phyloP scores from a whole-genome alignment of 2,888 invertebrate genomes.

The Pristionchus mayeri region DNA sequence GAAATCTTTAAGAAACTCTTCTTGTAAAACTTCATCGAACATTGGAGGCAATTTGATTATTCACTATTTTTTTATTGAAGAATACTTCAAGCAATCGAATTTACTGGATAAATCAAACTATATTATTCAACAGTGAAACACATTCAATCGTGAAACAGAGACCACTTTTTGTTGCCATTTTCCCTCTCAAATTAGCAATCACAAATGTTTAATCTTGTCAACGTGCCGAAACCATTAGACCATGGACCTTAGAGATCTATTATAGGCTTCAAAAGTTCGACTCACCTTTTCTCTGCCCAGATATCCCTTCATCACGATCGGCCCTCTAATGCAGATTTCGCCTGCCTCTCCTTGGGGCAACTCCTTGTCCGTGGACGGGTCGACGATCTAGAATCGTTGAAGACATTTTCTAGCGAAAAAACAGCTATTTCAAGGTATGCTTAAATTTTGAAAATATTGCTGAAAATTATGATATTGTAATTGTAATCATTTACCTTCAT shows the following conservation, averaged over 20 bases:
- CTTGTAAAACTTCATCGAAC: too few species aligned
- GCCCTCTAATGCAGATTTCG: constrained; percentile 90
- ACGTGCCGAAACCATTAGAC: neutral
- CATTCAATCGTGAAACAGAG: neutral
- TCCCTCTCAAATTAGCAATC: neutral
- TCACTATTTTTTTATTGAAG: neutral
- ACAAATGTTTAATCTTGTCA: neutral
- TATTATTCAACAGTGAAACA: neutral
- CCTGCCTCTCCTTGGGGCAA: constrained; percentile 50
- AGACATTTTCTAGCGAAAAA: too few species aligned
- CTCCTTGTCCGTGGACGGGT: neutral
- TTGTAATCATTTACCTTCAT: constrained; percentile 57
- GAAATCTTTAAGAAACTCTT: too few species aligned
- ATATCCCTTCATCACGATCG: constrained; percentile 86
- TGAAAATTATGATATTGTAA: neutral
- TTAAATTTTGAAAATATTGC: too few species aligned
- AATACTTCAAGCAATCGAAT: neutral
- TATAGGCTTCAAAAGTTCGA: too few species aligned
- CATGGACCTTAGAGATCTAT: too few species aligned
- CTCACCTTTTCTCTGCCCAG: constrained; percentile 81
- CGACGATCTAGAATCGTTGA: constrained; percentile 1
- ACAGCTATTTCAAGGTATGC: too few species aligned
- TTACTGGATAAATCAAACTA: too few species aligned
- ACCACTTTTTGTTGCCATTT: neutral
- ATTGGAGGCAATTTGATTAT: too few species aligned